Evolutionary conservation across 2,797 vertebrate species (phyloP).

Genomic region (Anabas testudineus): DNA sequence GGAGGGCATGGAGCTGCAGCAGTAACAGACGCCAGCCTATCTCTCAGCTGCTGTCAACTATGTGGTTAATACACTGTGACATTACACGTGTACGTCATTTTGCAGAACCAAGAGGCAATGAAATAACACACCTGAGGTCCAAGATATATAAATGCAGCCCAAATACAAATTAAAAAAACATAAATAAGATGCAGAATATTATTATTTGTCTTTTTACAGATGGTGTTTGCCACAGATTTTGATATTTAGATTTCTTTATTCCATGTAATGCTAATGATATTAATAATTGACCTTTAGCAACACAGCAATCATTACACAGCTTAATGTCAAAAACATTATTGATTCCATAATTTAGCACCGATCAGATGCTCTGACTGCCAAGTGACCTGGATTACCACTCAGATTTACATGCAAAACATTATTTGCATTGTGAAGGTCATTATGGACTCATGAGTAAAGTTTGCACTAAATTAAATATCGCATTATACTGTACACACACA

Average conservation of each 20-base stretch:
- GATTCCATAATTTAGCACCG: neutral
- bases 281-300: constrained; percentile 18
- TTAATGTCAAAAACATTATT: constrained; percentile 2
- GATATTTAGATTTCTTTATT: neutral
- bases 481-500: neutral
- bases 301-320: neutral
- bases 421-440: constrained; percentile 12
- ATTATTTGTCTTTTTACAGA: too few species aligned
- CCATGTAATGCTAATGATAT: neutral
- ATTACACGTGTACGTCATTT: constrained; percentile 42
- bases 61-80: constrained; percentile 54
- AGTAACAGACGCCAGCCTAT: constrained; percentile 29
- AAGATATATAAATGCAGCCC: constrained; percentile 17
- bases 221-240: neutral
- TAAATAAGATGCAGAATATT: neutral
- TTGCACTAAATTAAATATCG: constrained; percentile 7
- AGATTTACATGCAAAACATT: constrained; percentile 14
- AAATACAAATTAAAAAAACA: constrained; percentile 11
- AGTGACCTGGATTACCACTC: neutral
- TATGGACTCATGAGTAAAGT: neutral
- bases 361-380: constrained; percentile 1
- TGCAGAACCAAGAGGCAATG: constrained; percentile 12
- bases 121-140: constrained; percentile 40
- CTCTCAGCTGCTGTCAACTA: constrained; percentile 28
- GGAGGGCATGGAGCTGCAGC: constrained; percentile 40